phyloP scores from a whole-genome alignment of 1,140 invertebrate genomes.

The Drosophila biarmipes region DNA sequence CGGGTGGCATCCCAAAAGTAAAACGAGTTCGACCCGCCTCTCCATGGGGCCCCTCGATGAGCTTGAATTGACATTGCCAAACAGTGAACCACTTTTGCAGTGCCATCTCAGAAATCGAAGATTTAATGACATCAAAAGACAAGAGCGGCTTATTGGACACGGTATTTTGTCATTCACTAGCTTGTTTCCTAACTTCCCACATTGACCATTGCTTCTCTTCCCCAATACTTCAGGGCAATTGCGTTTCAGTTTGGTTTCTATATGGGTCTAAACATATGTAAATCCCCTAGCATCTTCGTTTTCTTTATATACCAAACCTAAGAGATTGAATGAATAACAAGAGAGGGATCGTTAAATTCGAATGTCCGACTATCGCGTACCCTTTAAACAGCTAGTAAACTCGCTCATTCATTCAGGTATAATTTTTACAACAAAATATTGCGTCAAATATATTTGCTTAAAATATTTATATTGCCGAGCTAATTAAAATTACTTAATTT shows the following conservation, averaged over 20 bases:
- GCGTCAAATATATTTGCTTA: too few species aligned
- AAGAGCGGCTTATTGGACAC: slow-evolving; percentile 10
- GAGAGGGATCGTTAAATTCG: too few species aligned
- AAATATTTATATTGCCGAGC: too few species aligned
- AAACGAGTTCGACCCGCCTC: slow-evolving; percentile 29
- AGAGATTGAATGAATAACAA: neutral
- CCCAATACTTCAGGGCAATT: neutral
- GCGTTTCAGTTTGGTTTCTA: neutral
- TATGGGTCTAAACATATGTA: too few species aligned
- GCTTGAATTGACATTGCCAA: slow-evolving; percentile 22
- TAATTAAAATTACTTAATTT: too few species aligned
- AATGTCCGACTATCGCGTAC: too few species aligned
- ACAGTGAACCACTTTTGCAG: slow-evolving; percentile 35
- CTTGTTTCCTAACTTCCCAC: slow-evolving; percentile 4
- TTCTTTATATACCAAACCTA: neutral
- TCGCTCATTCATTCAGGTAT: too few species aligned
- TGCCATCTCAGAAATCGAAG: slow-evolving; percentile 2
- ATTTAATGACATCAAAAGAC: slow-evolving; percentile 6
- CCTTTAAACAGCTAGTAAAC: too few species aligned
- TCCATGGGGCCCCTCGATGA: neutral
- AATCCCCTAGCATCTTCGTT: neutral
- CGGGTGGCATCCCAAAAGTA: slow-evolving; percentile 1
- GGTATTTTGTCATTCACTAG: slow-evolving; percentile 8
- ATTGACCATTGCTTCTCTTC: slow-evolving; percentile 13
- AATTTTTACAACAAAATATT: too few species aligned